Evolutionary conservation across 1,140 invertebrate genomes (phyloP).

Genomic region (Trichonephila clavipes): DNA sequence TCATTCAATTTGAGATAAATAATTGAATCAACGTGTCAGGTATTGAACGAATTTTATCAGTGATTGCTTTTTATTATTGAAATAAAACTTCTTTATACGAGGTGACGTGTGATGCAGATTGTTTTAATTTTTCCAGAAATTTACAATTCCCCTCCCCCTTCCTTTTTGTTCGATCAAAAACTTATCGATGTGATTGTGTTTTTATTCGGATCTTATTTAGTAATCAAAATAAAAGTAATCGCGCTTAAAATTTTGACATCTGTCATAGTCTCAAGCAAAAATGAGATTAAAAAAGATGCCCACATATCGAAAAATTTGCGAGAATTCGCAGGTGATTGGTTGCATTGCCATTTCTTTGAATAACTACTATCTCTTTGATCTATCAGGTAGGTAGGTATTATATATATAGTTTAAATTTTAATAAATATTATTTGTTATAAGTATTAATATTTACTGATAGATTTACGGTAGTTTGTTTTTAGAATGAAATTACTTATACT

Average conservation of each 20-base stretch:
- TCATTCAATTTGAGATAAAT: too few species aligned
- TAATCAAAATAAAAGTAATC: neutral
- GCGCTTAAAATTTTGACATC: neutral
- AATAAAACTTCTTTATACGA: too few species aligned
- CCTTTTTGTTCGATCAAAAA: too few species aligned
- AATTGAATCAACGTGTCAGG: too few species aligned
- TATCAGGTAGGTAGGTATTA: neutral
- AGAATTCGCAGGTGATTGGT: neutral
- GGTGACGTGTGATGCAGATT: too few species aligned
- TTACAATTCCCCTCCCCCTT: too few species aligned
- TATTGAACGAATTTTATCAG: too few species aligned
- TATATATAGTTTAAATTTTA: neutral
- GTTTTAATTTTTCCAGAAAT: too few species aligned
- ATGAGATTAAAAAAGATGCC: neutral
- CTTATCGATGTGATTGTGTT: too few species aligned
- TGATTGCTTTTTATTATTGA: too few species aligned
- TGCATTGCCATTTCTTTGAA: neutral
- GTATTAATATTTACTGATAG: neutral
- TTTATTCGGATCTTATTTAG: too few species aligned
- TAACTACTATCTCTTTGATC: neutral
- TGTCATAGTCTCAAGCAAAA: neutral
- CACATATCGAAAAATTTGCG: slow-evolving; percentile 1
- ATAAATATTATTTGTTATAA: neutral
- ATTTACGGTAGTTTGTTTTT: neutral
- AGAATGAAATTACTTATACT: too few species aligned